Evolutionary conservation across 2,888 invertebrate genomes (phyloP).

Genomic region (Lepeophtheirus nordmannii): DNA sequence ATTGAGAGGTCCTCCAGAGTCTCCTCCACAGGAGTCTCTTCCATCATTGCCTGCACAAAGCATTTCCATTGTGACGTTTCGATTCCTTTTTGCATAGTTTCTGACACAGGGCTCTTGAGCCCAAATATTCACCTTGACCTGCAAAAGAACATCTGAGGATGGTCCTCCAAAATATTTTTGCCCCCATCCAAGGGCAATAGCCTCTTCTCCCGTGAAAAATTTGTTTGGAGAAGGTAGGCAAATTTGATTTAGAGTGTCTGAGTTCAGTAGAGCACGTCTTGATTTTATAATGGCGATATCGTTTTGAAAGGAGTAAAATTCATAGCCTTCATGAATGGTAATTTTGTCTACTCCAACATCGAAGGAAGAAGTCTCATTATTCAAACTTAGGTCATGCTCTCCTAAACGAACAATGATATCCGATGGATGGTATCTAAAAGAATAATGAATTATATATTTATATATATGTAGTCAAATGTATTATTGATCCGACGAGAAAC

Average conservation of each 20-base stretch:
- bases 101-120: slow-evolving; percentile 46
- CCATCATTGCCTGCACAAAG: slow-evolving; percentile 59
- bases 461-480: too few relatives aligned
- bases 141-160: slow-evolving; percentile 49
- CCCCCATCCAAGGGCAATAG: slow-evolving; percentile 47
- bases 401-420: slow-evolving; percentile 57
- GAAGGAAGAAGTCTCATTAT: slow-evolving; percentile 51
- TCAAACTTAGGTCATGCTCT: slow-evolving; percentile 56
- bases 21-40: slow-evolving; percentile 68
- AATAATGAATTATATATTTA: too few relatives aligned
- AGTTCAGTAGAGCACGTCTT: slow-evolving; percentile 28
- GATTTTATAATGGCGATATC: slow-evolving; percentile 53
- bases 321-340: slow-evolving; percentile 50
- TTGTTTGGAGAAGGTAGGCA: slow-evolving; percentile 55
- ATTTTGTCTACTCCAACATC: slow-evolving; percentile 52
- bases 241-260: slow-evolving; percentile 61
- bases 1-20: slow-evolving; percentile 68
- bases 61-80: slow-evolving; percentile 42
- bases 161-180: slow-evolving; percentile 54
- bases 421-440: slow-evolving; percentile 41
- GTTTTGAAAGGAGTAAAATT: slow-evolving; percentile 50
- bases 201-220: slow-evolving; percentile 27
- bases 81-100: slow-evolving; percentile 17
- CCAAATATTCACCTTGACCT: slow-evolving; percentile 65
- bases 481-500: too few relatives aligned